A percentile compares a stretch with the other conserved stretches of the same genome.
Conservation (phyloP, 2,888 invertebrate genomes). For the Ennomos quercinarius region DNA sequence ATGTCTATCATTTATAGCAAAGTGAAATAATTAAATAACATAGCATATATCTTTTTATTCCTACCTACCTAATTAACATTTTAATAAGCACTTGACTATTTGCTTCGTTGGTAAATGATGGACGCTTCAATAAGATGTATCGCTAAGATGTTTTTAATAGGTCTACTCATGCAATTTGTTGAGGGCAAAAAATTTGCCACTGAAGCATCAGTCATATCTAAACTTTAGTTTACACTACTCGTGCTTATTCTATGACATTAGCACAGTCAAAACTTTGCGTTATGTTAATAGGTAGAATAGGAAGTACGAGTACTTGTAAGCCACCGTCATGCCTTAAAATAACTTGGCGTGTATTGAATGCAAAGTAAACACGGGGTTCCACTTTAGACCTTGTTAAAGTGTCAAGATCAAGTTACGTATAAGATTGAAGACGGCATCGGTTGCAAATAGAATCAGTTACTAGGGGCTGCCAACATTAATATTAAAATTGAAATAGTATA, state of each 20-base stretch:
- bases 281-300: constrained; percentile 30
- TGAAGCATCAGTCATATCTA: constrained; percentile 28
- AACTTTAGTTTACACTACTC: constrained; percentile 29
- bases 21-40: no score
- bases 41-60: no score
- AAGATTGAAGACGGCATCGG: constrained; percentile 22
- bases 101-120: no score
- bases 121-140: not conserved
- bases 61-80: no score
- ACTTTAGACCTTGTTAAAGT: constrained; percentile 27
- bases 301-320: constrained; percentile 4
- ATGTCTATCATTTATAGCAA: no score
- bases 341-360: constrained; percentile 52
- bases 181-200: constrained; percentile 16
- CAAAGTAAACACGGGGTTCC: constrained; percentile 45
- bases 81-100: no score
- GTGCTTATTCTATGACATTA: constrained; percentile 26
- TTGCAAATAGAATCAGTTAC: constrained; percentile 22
- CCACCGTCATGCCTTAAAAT: constrained; percentile 63
- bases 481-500: not conserved
- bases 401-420: constrained; percentile 31
- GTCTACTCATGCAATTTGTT: not conserved
- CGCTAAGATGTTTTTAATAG: not conserved
- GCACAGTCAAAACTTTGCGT: constrained; percentile 47
- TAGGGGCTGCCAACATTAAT: constrained; percentile 2